A percentile compares a stretch with the other conserved stretches of the same genome.
Evolutionary conservation across 2,888 invertebrate species (phyloP).

Genomic region (Lithophane socia): DNA sequence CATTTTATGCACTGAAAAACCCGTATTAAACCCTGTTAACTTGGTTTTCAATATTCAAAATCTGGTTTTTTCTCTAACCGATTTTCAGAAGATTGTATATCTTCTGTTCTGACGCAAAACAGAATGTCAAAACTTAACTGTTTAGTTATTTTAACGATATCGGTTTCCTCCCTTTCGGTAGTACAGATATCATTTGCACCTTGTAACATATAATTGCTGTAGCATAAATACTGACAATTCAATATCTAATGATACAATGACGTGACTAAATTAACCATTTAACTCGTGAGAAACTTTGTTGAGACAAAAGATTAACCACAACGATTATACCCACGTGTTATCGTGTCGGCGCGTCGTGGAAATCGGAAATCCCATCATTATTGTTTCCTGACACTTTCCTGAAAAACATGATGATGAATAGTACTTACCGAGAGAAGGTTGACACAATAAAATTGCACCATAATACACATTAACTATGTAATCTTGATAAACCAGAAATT

Average conservation of each 20-base stretch:
- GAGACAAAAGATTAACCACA: constrained; percentile 80
- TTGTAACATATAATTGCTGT: constrained; percentile 40
- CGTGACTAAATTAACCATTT: constrained; percentile 77
- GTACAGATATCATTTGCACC: not conserved
- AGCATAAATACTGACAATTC: constrained; percentile 35
- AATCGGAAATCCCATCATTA: constrained; percentile 88
- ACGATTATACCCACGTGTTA: constrained; percentile 69
- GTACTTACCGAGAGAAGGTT: constrained; percentile 67
- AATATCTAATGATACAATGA: constrained; percentile 69
- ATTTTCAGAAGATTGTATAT: not conserved
- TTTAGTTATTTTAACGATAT: not conserved
- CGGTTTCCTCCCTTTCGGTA: not conserved
- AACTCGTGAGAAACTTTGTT: constrained; percentile 81
- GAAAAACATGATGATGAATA: constrained; percentile 76
- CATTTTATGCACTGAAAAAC: constrained; percentile 5
- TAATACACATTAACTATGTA: constrained; percentile 77
- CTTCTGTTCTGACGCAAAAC: too few relatives aligned
- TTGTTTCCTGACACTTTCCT: constrained; percentile 83
- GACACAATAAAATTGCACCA: constrained; percentile 81
- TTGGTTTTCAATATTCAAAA: not conserved
- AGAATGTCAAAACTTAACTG: not conserved
- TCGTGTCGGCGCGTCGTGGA: constrained; percentile 75
- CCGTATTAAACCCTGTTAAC: not conserved
- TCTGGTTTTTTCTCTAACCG: not conserved
- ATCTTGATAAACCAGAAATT: constrained; percentile 85